Base-by-base conservation (phyloP, 2,888 invertebrate genomes). In the Ceratothoa steindachneri region DNA sequence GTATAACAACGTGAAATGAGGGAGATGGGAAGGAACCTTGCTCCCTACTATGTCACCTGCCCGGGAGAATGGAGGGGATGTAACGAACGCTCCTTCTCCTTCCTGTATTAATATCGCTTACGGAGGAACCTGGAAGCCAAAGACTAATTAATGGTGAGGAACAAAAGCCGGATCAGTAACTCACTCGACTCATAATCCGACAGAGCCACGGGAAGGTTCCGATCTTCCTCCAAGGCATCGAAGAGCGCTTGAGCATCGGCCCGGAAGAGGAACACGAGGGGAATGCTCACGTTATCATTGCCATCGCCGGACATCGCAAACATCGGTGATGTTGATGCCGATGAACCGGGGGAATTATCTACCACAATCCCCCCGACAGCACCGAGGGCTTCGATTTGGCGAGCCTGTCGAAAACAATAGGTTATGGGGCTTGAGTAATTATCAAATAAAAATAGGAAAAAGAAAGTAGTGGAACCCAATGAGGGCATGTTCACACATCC, bases 261-360 rank as follows among this genome's bases (percentile, higher is more conserved):
- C 4, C 89, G 88, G 84, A 93, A 97, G 71, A 97, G 87, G 84
- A 97, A 97, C 7, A 95, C 92, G n/a, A 94, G 89, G 0, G 96
- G 95, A 82, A 97, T 95, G 80, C 86, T 88, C 5, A 97, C 91
- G 81, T 86, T 85, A 83, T 95, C 93, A 81, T 92, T 90, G 0
- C 94, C 95, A 85, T 97, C 97, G 0, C 95, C 95, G 0, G 95
- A 95, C 97, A 98, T 97, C 2, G 95, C 95, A 86, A 98, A 98
- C 86, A 95, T 88, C 0, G 93, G 90, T 22, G 74, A 90, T 69
- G 87, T 89, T 30, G 89, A 88, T 60, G 90, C 89, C 71, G 91
- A 90, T 41, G 92, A 90, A 30, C 89, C 91, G 2, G 89, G 87
- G 12, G 90, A 88, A 84, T 95, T 94, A 85, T 95, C 94, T 79